phyloP scores from a whole-genome alignment of 2,113 vertebrate genomes.

The Zootoca vivipara region DNA sequence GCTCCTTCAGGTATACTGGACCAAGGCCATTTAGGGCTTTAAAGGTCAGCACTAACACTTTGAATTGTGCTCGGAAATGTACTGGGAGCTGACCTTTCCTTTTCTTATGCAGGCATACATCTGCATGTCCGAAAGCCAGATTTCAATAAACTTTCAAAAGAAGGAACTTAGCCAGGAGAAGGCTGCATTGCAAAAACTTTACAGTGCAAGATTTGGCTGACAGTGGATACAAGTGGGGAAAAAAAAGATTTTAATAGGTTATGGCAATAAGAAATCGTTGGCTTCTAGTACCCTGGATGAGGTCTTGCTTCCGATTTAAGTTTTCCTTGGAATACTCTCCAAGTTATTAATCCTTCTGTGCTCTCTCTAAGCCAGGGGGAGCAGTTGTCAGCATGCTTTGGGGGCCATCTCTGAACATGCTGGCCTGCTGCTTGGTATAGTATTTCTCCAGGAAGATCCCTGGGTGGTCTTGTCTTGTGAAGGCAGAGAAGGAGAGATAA shows the following conservation, averaged over 20 bases:
- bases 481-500: slow-evolving; percentile 71
- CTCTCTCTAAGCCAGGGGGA: slow-evolving; percentile 44
- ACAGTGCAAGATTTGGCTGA: slow-evolving; percentile 54
- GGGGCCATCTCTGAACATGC: slow-evolving; percentile 56
- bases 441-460: slow-evolving; percentile 69
- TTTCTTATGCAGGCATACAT: slow-evolving; percentile 57
- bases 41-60: no score
- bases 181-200: slow-evolving; percentile 48
- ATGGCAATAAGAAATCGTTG: slow-evolving; percentile 50
- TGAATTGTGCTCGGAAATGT: no score
- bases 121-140: slow-evolving; percentile 67
- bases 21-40: no score
- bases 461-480: slow-evolving; percentile 79
- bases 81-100: no score
- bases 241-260: slow-evolving; percentile 29
- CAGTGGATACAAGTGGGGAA: slow-evolving; percentile 13
- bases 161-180: slow-evolving; percentile 58
- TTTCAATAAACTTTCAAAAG: slow-evolving; percentile 55
- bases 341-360: slow-evolving; percentile 59
- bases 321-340: slow-evolving; percentile 40
- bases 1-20: no score
- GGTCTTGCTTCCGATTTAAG: slow-evolving; percentile 45
- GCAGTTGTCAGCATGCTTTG: slow-evolving; percentile 48
- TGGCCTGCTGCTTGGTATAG: slow-evolving; percentile 54
- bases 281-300: slow-evolving; percentile 60